Evolutionary conservation across 2,113 vertebrate species (phyloP).

Genomic region (Laterallus jamaicensis): DNA sequence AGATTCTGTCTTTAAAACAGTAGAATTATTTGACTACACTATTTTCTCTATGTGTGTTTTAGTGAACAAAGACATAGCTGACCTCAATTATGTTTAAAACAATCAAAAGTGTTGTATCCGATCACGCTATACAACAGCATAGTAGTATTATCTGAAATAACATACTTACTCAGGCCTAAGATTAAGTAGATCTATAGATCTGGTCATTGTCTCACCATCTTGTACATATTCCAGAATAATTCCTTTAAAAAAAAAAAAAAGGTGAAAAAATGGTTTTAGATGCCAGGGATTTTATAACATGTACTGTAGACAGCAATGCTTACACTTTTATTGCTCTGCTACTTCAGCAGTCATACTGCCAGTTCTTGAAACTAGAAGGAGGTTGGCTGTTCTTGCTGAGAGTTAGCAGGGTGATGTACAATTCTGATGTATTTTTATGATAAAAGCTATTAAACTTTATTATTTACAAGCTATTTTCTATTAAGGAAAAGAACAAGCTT

Average conservation of each 20-base stretch:
- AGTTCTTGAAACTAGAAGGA: not conserved
- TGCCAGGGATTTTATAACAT: not conserved
- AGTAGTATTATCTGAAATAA: not conserved
- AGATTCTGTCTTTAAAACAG: not conserved
- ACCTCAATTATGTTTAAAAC: not conserved
- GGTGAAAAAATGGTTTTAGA: not conserved
- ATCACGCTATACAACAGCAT: not conserved
- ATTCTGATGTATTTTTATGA: not conserved
- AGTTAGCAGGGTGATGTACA: not conserved
- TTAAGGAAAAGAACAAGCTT: not conserved
- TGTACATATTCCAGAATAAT: conserved; percentile 92
- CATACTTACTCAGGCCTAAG: conserved; percentile 83
- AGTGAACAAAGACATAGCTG: not conserved
- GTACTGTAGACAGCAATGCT: not conserved
- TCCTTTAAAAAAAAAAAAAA: conserved; percentile 70
- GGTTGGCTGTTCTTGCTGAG: not conserved
- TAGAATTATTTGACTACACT: not conserved
- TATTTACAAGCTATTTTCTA: not conserved
- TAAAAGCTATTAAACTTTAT: not conserved
- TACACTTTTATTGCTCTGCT: not conserved
- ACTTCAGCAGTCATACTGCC: not conserved
- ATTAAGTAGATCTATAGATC: conserved; percentile 89
- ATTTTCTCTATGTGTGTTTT: not conserved
- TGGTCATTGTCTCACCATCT: conserved; percentile 80
- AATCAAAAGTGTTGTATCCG: not conserved